Evolutionary conservation across 1,140 invertebrate species (phyloP).

Genomic region (Bathynomus jamesi): DNA sequence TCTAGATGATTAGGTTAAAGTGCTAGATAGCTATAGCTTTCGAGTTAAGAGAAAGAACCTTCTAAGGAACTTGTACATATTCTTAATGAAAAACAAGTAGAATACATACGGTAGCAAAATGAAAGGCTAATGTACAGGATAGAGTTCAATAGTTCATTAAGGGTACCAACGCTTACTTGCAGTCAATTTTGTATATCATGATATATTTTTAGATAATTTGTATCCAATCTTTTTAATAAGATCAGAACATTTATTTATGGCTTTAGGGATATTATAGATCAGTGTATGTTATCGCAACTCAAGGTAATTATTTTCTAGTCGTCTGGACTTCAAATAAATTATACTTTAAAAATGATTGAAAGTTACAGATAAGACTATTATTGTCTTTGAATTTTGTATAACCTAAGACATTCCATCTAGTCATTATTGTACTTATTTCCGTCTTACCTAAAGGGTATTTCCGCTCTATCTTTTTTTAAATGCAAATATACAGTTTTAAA

Average conservation of each 20-base stretch:
- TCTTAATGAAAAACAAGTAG: neutral
- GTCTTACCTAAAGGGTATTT: neutral
- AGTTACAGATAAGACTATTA: neutral
- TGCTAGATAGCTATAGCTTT: neutral
- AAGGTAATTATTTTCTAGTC: neutral
- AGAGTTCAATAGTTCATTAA: neutral
- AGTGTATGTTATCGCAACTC: neutral
- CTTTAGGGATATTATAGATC: neutral
- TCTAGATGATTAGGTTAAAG: neutral
- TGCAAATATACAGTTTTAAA: neutral
- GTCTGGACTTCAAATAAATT: neutral
- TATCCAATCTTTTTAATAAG: neutral
- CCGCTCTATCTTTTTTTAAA: neutral
- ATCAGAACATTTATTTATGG: neutral
- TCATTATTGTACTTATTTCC: neutral
- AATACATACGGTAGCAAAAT: neutral
- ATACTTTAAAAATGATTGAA: neutral
- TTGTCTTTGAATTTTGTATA: neutral
- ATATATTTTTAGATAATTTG: neutral
- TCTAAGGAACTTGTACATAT: neutral
- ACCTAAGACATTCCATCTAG: neutral
- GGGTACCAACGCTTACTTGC: neutral
- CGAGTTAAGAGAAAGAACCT: neutral
- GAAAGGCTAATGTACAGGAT: neutral
- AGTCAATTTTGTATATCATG: neutral